A percentile compares a stretch with the other conserved stretches of the same genome.
Conservation (phyloP, 2,888 invertebrate genomes). For the Callimorpha dominula region DNA sequence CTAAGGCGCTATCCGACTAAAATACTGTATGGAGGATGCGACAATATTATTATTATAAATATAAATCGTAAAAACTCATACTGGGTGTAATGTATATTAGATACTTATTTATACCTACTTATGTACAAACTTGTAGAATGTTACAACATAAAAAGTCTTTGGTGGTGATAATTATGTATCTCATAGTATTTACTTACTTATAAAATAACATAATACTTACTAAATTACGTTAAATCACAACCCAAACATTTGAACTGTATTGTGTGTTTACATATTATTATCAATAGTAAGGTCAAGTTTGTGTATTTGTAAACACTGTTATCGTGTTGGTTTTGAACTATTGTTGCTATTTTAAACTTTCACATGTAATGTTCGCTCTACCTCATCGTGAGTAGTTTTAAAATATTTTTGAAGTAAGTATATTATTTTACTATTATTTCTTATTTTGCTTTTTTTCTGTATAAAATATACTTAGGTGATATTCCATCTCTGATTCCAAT, state of each 20-base stretch:
- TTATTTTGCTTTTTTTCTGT: background rate
- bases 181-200: slow-evolving; percentile 3
- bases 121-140: background rate
- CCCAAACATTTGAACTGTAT: slow-evolving; percentile 4
- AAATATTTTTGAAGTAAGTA: background rate
- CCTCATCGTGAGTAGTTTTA: slow-evolving; percentile 49
- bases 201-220: background rate
- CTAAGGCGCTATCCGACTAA: background rate
- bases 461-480: background rate
- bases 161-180: slow-evolving; percentile 15
- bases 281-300: slow-evolving; percentile 50
- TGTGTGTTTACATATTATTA: slow-evolving; percentile 12
- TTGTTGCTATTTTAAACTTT: slow-evolving; percentile 40
- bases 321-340: slow-evolving; percentile 25
- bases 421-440: background rate
- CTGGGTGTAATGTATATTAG: background rate
- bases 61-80: background rate
- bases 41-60: background rate
- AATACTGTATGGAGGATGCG: background rate
- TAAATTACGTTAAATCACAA: background rate
- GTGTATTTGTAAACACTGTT: slow-evolving; percentile 52
- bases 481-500: slow-evolving; percentile 6
- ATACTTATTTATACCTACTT: background rate
- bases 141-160: background rate
- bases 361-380: slow-evolving; percentile 36